A percentile compares a stretch with the other conserved stretches of the same genome.
phyloP scores from a whole-genome alignment of 2,888 invertebrate genomes.

The Fragum whitleyi region DNA sequence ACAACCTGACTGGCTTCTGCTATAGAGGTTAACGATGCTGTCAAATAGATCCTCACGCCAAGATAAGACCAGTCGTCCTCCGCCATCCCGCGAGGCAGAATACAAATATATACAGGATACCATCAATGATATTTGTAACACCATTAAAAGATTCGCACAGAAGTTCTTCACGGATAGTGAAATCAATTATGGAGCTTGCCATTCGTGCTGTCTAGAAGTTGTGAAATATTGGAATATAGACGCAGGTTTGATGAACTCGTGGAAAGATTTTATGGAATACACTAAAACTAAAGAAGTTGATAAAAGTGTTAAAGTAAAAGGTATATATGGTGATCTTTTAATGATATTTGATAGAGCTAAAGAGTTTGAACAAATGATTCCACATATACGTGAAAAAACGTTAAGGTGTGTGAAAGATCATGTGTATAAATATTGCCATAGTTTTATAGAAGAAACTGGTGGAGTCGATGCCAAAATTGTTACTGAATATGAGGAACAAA shows the following conservation, averaged over 20 bases:
- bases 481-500: slow-evolving; percentile 69
- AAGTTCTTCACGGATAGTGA: slow-evolving; percentile 64
- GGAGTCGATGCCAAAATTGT: slow-evolving; percentile 71
- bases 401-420: slow-evolving; percentile 71
- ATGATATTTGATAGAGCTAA: slow-evolving; percentile 70
- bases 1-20: no score
- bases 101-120: slow-evolving; percentile 70
- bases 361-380: slow-evolving; percentile 71
- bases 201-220: slow-evolving; percentile 63
- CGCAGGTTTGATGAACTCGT: slow-evolving; percentile 59
- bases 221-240: slow-evolving; percentile 62
- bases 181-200: slow-evolving; percentile 63
- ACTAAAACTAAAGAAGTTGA: slow-evolving; percentile 55
- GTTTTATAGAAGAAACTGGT: slow-evolving; percentile 74
- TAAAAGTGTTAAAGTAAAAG: slow-evolving; percentile 48
- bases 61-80: slow-evolving; percentile 60
- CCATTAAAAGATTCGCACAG: slow-evolving; percentile 70
- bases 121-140: slow-evolving; percentile 69
- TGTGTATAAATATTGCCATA: slow-evolving; percentile 74
- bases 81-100: slow-evolving; percentile 71
- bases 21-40: slow-evolving; percentile 1
- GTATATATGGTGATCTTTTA: slow-evolving; percentile 65
- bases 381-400: slow-evolving; percentile 65
- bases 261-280: slow-evolving; percentile 72
- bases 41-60: slow-evolving; percentile 36